Conservation (phyloP, 2,797 vertebrate genomes). For the Lutjanus campechanus region DNA sequence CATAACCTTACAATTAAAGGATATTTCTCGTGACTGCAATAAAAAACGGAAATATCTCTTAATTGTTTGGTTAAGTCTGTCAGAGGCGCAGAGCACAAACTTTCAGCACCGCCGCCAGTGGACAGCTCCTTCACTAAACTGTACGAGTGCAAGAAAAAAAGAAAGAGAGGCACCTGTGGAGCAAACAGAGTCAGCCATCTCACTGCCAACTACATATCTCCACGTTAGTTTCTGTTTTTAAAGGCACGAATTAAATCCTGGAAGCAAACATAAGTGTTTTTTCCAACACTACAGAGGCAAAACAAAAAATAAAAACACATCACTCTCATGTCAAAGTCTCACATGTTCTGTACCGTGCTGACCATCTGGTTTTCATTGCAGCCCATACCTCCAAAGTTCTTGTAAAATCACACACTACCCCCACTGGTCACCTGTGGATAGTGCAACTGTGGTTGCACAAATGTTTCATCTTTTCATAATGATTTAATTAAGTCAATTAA, state of each 20-base stretch:
- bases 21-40: conserved; percentile 86
- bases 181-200: neutral
- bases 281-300: neutral
- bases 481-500: neutral
- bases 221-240: neutral
- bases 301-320: neutral
- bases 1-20: conserved; percentile 90
- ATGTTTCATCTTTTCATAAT: conserved; percentile 2
- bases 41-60: conserved; percentile 86
- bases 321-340: neutral
- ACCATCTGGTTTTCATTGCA: conserved; percentile 24
- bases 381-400: conserved; percentile 41
- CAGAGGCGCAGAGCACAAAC: conserved; percentile 71
- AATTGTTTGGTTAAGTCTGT: conserved; percentile 87
- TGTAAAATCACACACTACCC: conserved; percentile 71
- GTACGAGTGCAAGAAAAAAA: neutral
- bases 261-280: neutral
- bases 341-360: neutral
- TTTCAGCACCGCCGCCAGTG: conserved; percentile 75
- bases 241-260: neutral
- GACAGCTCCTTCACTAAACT: conserved; percentile 66
- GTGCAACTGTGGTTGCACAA: conserved; percentile 37
- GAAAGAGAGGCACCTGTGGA: conserved; percentile 60
- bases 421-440: conserved; percentile 53
- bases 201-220: neutral